These are phyloP conservation scores for Nyctalus aviator DNA, from an alignment of 2,797 vertebrate genomes.

Conservation along the genomic window DNA sequence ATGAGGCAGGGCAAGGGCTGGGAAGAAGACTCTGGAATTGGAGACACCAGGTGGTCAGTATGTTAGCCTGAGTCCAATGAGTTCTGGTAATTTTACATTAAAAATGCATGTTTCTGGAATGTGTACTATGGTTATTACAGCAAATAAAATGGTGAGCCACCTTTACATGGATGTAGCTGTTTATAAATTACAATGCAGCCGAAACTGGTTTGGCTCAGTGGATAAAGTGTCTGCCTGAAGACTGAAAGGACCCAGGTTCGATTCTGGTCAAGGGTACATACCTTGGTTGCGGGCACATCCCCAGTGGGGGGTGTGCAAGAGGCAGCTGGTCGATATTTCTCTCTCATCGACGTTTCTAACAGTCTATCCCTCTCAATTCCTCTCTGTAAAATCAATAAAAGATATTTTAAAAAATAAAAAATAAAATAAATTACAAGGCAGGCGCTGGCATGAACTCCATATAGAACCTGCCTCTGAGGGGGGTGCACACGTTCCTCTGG, in stretches of 20 bases:
- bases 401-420: too few species aligned
- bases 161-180: not conserved
- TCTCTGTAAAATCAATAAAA: too few species aligned
- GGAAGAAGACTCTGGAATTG: not conserved
- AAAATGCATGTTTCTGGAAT: not conserved
- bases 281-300: too few species aligned
- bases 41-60: not conserved
- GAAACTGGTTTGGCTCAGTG: too few species aligned
- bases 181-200: accelerated
- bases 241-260: too few species aligned
- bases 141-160: not conserved
- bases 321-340: too few species aligned
- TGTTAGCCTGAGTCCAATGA: not conserved
- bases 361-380: too few species aligned
- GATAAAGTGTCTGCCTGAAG: too few species aligned
- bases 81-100: not conserved
- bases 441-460: not conserved
- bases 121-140: not conserved
- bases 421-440: accelerated
- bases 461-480: not conserved
- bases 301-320: too few species aligned
- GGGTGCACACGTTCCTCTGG: not conserved
- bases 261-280: too few species aligned
- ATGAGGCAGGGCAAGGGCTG: not conserved
- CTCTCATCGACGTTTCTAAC: too few species aligned